Base-by-base conservation (phyloP, 2,113 vertebrate genomes). In the Cottus gobio region DNA sequence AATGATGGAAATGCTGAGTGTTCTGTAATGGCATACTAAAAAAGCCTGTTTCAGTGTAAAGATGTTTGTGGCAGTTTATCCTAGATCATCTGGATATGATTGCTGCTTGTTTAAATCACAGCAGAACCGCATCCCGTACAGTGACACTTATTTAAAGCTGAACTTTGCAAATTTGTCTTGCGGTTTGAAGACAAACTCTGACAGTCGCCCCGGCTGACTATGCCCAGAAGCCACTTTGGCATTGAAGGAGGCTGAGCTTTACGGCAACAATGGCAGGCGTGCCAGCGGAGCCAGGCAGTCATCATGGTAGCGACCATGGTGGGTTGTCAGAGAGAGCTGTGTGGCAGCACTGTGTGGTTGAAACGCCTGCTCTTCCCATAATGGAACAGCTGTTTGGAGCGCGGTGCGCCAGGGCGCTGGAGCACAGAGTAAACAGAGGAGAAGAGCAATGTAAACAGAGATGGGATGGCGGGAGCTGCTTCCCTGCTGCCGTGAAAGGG, bases 371-470 rank as follows among this genome's bases (percentile, higher is more conserved):
- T 92, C 86, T 71, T 71, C 66, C 84, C 87, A 90, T 90, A 91
- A 91, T 91, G 89, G 93, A 93, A 91, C 93, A 94, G 92, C 83
- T 93, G 92, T 93, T 93, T 91, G 89, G 85, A 92, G 86, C 83
- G 44, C 62, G 9, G 82, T 81, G 87, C 74, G 64, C 87, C 88
- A 75, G 81, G 80, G 87, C 75, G 30, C 90, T 90, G 71, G 87
- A 93, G 91, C 87, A 77, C 90, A 86, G 91, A 90, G 93, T 93
- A 93, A 95, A 95, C 85, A 95, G 89, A 85, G 81, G 83, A 87
- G 87, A 91, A 92, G 85, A 91, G 92, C 87, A 93, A 83, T 89
- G 94, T 92, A 94, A 93, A 95, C 91, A 94, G 88, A 87, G 85
- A 89, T 92, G 88, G 87, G 85, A 89, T 89, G 89, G 88, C 58